These are phyloP conservation scores for Drosophila siamana DNA, from an alignment of 2,888 invertebrate genomes.

Conservation along the genomic window DNA sequence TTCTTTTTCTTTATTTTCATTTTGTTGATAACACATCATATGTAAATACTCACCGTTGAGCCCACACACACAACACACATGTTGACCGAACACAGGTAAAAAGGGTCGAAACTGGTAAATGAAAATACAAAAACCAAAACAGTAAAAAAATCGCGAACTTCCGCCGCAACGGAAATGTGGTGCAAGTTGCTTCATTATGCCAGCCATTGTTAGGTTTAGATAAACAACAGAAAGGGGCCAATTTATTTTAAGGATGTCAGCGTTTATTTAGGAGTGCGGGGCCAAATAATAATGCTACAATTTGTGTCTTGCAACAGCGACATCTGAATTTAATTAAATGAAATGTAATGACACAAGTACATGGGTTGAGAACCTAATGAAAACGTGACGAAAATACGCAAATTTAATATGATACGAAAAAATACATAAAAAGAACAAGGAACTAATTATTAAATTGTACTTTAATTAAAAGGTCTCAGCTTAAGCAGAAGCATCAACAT, in stretches of 20 bases:
- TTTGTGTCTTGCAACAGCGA: not conserved
- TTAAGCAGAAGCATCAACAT: not conserved
- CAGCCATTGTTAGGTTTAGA: conserved; percentile 51
- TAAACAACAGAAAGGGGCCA: conserved; percentile 43
- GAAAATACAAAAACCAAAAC: too few relatives aligned
- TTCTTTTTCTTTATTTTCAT: conserved; percentile 36
- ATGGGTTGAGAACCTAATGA: not conserved
- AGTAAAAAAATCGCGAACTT: conserved; percentile 46
- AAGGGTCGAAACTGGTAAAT: conserved; percentile 25
- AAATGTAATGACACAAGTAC: not conserved
- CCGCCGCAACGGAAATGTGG: conserved; percentile 49
- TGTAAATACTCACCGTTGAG: conserved; percentile 55
- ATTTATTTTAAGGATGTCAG: conserved; percentile 59
- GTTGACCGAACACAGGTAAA: conserved; percentile 51
- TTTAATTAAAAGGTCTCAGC: not conserved
- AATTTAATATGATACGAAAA: not conserved
- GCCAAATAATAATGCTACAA: conserved; percentile 30
- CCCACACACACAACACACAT: conserved; percentile 16
- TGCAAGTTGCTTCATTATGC: conserved; percentile 69
- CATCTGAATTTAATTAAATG: conserved; percentile 20
- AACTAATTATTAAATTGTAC: not conserved
- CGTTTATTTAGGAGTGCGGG: conserved; percentile 32
- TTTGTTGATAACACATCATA: conserved; percentile 66
- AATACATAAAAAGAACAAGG: not conserved
- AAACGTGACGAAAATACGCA: not conserved